Evolutionary conservation across 2,797 vertebrate species (phyloP).

Genomic region (Crenuchus spilurus): DNA sequence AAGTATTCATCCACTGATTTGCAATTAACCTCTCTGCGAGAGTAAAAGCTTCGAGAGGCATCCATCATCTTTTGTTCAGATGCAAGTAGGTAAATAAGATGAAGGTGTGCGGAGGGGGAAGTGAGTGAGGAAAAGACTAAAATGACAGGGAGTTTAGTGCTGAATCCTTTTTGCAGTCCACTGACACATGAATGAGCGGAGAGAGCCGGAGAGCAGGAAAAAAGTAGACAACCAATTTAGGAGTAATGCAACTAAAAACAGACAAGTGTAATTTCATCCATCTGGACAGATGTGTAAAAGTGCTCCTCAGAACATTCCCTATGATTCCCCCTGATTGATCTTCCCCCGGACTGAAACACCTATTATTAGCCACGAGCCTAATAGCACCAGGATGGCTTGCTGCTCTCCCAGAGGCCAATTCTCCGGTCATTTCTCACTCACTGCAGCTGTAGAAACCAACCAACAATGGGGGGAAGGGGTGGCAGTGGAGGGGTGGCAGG

Average conservation of each 20-base stretch:
- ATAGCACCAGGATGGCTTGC: slow-evolving; percentile 87
- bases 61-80: slow-evolving; percentile 28
- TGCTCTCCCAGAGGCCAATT: slow-evolving; percentile 85
- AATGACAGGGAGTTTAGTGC: slow-evolving; percentile 80
- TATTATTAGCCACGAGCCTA: slow-evolving; percentile 89
- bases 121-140: slow-evolving; percentile 73
- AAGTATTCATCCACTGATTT: slow-evolving; percentile 3
- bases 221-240: slow-evolving; percentile 85
- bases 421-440: slow-evolving; percentile 85
- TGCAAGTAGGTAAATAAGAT: slow-evolving; percentile 63
- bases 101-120: slow-evolving; percentile 59
- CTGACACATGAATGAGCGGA: slow-evolving; percentile 79
- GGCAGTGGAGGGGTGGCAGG: slow-evolving; percentile 32
- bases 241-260: slow-evolving; percentile 88
- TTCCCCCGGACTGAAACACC: slow-evolving; percentile 87
- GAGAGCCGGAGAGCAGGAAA: slow-evolving; percentile 52
- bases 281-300: slow-evolving; percentile 87
- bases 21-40: slow-evolving; percentile 23
- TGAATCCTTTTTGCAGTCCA: slow-evolving; percentile 83
- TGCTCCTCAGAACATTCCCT: slow-evolving; percentile 84
- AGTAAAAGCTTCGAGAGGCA: not conserved
- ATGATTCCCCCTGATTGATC: slow-evolving; percentile 87
- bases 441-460: slow-evolving; percentile 85
- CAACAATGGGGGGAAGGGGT: slow-evolving; percentile 61
- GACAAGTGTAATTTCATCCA: slow-evolving; percentile 89